Evolutionary conservation across 2,113 vertebrate genomes (phyloP).

Genomic region (Dascyllus trimaculatus): DNA sequence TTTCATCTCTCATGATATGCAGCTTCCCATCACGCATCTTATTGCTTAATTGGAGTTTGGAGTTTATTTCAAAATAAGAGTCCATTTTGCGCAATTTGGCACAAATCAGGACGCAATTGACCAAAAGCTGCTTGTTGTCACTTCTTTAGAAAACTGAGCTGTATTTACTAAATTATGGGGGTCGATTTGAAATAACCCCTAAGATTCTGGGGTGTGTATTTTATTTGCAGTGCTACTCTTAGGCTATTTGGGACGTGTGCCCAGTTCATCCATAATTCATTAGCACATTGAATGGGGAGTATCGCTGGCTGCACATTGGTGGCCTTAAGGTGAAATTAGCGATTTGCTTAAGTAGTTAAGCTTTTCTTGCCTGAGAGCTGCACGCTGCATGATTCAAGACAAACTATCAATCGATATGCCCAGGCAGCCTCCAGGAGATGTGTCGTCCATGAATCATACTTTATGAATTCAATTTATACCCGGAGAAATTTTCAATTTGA

Average conservation of each 20-base stretch:
- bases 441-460: conserved; percentile 99
- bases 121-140: background rate
- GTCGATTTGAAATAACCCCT: conserved; percentile 85
- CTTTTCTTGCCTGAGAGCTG: conserved; percentile 95
- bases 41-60: too few relatives aligned
- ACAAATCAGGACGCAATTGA: background rate
- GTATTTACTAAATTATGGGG: conserved; percentile 68
- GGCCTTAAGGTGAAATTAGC: conserved; percentile 99
- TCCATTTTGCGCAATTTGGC: too few relatives aligned
- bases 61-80: too few relatives aligned
- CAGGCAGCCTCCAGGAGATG: conserved; percentile 98
- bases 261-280: conserved; percentile 99
- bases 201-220: conserved; percentile 73
- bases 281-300: conserved; percentile 95
- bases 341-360: conserved; percentile 99
- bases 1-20: too few relatives aligned
- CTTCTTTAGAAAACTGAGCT: too few relatives aligned
- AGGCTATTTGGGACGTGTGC: conserved; percentile 93
- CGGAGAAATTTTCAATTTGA: conserved; percentile 99
- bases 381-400: conserved; percentile 99
- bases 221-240: conserved; percentile 85
- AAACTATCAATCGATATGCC: conserved; percentile 99
- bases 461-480: conserved; percentile 99
- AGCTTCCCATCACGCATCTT: too few relatives aligned
- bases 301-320: conserved; percentile 99